Conservation (phyloP, 1,140 invertebrate species). For the Bombus consobrinus region DNA sequence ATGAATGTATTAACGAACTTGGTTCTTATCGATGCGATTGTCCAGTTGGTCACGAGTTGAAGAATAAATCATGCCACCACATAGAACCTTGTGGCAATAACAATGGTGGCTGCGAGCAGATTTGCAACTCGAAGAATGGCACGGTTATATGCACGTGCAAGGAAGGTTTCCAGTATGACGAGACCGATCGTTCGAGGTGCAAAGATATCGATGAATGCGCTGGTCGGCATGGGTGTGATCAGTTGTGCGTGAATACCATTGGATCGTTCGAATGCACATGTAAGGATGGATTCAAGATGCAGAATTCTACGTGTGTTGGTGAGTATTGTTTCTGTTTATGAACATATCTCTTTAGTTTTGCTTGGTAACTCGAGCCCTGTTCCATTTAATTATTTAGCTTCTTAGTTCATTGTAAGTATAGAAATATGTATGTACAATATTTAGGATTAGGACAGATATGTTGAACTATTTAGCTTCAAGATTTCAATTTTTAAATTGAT, state of each 20-base stretch:
- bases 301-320: constrained; percentile 71
- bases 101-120: constrained; percentile 86
- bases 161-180: constrained; percentile 63
- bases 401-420: too few species aligned
- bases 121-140: constrained; percentile 76
- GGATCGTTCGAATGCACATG: constrained; percentile 91
- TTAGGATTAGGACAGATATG: too few species aligned
- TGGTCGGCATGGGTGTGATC: constrained; percentile 87
- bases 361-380: too few species aligned
- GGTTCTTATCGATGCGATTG: constrained; percentile 85
- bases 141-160: constrained; percentile 77
- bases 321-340: constrained; percentile 28
- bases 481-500: too few species aligned
- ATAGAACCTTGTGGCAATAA: constrained; percentile 80
- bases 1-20: constrained; percentile 85
- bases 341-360: background rate
- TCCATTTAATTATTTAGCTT: too few species aligned
- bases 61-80: constrained; percentile 64
- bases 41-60: constrained; percentile 69
- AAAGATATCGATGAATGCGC: constrained; percentile 89
- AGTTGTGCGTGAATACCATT: constrained; percentile 89
- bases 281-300: constrained; percentile 81
- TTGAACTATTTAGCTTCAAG: too few species aligned
- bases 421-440: too few species aligned
- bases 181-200: constrained; percentile 60